Evolutionary conservation across 1,140 invertebrate genomes (phyloP), one percentile per base, ranked within the genome.

Genomic region (Apis cerana): DNA sequence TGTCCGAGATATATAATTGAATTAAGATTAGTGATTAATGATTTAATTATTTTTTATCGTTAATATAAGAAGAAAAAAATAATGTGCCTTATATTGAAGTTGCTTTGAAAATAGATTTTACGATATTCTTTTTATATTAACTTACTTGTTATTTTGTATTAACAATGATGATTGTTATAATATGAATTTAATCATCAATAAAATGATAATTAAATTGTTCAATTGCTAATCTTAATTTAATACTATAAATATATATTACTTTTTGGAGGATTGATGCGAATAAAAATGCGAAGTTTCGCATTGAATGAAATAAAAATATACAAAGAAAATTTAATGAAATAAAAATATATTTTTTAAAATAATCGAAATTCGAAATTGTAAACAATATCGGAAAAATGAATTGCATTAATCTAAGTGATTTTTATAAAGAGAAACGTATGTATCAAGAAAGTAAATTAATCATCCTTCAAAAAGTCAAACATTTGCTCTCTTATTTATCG

Each of bases 61-160:
- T 56, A 43, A 80, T 48, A 62, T 43, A 43, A 43, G 33, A 23
- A 56, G 13, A 65, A 65, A 75, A 69, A 52, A 15, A 69, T 50
- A 70, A 72, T 76, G 80, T 80, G 83, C 85, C 83, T 87, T 85
- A 80, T 67, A 65, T 81, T 65, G 64, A 82, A 56, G 79, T 84
- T 75, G 70, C 54, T 27, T 52, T 33, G 33, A 33, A 43, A 7
- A 33, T 67, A 77, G 21, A 68, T 61, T 17, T 84, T 72, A 62
- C 17, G 19, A 27, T 33, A 33, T 64, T 64, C 9, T 17, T 64
- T 33, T 33, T 17, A 8, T 10, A 19, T 64, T 62, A 27, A 19
- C 17, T 64, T 64, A 27, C 9, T 13, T 8, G 11, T 64, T 64
- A 27, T 17, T 17, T 64, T 27, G 17, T 64, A 19, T 17, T 27